Conservation (phyloP, 92 coral and sea anemone species). For the Epizoanthus stellaris region DNA sequence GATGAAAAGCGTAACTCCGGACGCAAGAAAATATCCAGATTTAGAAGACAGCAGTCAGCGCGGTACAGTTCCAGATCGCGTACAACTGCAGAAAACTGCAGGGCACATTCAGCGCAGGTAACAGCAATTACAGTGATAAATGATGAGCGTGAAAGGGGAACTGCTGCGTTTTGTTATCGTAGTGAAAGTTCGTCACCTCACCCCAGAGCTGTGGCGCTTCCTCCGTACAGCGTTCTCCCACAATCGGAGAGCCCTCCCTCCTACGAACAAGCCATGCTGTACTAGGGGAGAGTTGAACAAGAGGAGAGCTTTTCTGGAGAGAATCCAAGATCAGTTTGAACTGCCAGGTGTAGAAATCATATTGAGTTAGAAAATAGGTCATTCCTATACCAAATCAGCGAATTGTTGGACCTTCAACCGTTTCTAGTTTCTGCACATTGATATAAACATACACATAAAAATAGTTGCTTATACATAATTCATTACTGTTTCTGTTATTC, state of each 20-base stretch:
- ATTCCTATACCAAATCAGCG: too few species aligned
- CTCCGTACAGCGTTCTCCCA: not conserved
- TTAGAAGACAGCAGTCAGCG: constrained; percentile 18
- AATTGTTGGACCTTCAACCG: too few species aligned
- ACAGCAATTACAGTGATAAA: not conserved
- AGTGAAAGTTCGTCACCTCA: not conserved
- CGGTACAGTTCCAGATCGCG: not conserved
- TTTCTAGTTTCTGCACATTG: too few species aligned
- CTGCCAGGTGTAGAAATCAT: too few species aligned
- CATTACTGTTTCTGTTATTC: too few species aligned
- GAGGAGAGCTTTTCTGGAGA: not conserved
- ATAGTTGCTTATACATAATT: too few species aligned
- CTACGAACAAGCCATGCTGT: constrained; percentile 11
- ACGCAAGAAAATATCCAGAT: not conserved
- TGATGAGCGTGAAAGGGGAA: not conserved
- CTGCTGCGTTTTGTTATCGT: not conserved
- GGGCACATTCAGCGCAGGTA: not conserved
- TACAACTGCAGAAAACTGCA: not conserved
- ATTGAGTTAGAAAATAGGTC: too few species aligned
- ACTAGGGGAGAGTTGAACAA: not conserved
- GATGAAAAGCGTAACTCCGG: not conserved
- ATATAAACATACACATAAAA: too few species aligned
- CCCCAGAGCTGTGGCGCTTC: not conserved
- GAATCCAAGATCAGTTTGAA: too few species aligned
- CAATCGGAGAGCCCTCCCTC: not conserved